These are phyloP conservation scores for Himalopsyche japonica DNA, from an alignment of 2,888 invertebrate genomes.

Conservation along the genomic window DNA sequence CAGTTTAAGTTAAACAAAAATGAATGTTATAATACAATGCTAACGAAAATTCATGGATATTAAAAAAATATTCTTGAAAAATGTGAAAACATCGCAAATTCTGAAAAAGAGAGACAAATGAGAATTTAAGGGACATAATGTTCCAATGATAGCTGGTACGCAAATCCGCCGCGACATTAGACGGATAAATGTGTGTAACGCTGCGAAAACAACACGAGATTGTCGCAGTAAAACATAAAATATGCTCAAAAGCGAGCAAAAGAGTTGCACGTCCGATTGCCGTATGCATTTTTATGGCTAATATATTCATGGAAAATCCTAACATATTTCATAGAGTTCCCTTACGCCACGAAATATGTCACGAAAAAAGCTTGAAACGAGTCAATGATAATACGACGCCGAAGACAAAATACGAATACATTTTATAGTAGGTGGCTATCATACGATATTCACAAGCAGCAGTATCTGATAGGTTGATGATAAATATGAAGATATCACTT, in stretches of 20 bases:
- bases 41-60: neutral
- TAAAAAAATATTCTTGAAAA: neutral
- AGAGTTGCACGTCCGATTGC: conserved; percentile 44
- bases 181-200: neutral
- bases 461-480: too few species aligned
- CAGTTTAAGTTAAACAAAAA: too few species aligned
- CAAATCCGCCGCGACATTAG: neutral
- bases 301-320: conserved; percentile 59
- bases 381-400: neutral
- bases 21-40: too few species aligned
- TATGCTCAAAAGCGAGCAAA: neutral
- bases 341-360: conserved; percentile 2
- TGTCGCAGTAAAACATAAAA: neutral
- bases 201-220: neutral
- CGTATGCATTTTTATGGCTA: conserved; percentile 61
- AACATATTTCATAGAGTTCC: conserved; percentile 30
- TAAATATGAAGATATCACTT: too few species aligned
- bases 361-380: neutral
- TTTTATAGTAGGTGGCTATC: neutral
- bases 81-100: neutral
- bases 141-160: neutral
- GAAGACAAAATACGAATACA: neutral
- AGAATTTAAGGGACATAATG: neutral
- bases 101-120: neutral
- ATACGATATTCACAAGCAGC: too few species aligned